Percentiles rank a stretch among this genome's conserved stretches.
phyloP scores from a whole-genome alignment of 2,797 vertebrate genomes.

The Lacerta viridis region DNA sequence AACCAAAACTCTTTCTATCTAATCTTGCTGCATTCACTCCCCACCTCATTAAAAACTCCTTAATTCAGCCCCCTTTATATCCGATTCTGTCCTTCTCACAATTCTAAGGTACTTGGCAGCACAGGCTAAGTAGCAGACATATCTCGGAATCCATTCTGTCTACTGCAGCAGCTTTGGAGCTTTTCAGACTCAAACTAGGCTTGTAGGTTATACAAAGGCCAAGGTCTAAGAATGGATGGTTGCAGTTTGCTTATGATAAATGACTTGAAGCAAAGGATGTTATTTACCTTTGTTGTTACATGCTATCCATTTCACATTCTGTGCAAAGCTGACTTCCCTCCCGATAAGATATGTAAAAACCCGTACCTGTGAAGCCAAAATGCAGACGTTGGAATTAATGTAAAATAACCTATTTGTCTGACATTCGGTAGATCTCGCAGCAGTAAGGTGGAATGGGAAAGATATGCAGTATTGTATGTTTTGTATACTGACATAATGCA shows the following conservation, averaged over 20 bases:
- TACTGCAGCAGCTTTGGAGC: conserved; percentile 10
- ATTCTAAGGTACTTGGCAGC: background rate
- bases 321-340: conserved; percentile 93
- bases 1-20: background rate
- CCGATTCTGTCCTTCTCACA: too few species aligned
- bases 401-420: background rate
- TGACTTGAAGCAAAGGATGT: background rate
- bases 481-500: too few species aligned
- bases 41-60: background rate
- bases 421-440: background rate
- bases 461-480: background rate
- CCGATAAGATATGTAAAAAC: conserved; percentile 98
- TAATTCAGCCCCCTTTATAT: background rate
- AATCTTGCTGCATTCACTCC: background rate
- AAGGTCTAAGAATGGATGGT: background rate
- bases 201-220: background rate
- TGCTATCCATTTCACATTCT: conserved; percentile 94
- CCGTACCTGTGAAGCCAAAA: conserved; percentile 85
- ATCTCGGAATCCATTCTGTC: background rate
- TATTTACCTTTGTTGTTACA: conserved; percentile 94
- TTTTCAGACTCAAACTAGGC: background rate
- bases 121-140: background rate
- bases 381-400: background rate
- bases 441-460: background rate
- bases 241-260: fast-evolving